Conservation (phyloP, 2,113 vertebrate genomes). For the Solenodon paradoxus region DNA sequence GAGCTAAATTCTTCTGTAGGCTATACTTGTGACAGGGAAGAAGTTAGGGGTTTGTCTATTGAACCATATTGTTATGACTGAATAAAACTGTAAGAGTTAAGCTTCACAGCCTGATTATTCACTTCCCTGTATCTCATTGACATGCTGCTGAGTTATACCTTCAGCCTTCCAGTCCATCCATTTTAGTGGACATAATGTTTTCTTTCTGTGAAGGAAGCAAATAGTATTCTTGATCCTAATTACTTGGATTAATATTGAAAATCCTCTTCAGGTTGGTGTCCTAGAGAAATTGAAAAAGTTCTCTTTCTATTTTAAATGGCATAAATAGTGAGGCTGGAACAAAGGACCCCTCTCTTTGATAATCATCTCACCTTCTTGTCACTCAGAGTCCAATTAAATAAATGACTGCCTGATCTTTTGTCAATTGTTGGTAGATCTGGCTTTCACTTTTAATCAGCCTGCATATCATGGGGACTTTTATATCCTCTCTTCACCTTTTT, state of each 20-base stretch:
- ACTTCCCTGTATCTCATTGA: neutral
- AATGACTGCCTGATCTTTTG: slow-evolving; percentile 29
- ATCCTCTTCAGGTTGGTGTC: neutral
- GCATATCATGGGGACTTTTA: slow-evolving; percentile 13
- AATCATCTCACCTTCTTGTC: slow-evolving; percentile 42
- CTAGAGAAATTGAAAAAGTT: slow-evolving; percentile 53
- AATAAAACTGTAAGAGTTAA: neutral
- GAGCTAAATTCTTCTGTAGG: neutral
- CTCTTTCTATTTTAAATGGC: slow-evolving; percentile 38
- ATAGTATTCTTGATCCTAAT: slow-evolving; percentile 36
- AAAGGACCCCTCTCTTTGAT: slow-evolving; percentile 2
- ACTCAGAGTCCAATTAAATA: slow-evolving; percentile 65
- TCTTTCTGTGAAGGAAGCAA: slow-evolving; percentile 3
- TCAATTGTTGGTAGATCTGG: slow-evolving; percentile 61
- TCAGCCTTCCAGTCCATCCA: neutral
- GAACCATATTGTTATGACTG: neutral
- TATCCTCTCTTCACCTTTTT: slow-evolving; percentile 55
- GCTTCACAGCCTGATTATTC: neutral
- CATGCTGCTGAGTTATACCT: neutral
- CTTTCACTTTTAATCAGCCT: slow-evolving; percentile 60
- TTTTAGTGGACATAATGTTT: neutral
- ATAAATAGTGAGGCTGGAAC: neutral
- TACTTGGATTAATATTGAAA: slow-evolving; percentile 62
- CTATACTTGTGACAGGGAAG: neutral
- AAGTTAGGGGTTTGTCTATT: neutral